Base-by-base conservation (phyloP, 2,113 vertebrate genomes). In the Ifrita kowaldi region DNA sequence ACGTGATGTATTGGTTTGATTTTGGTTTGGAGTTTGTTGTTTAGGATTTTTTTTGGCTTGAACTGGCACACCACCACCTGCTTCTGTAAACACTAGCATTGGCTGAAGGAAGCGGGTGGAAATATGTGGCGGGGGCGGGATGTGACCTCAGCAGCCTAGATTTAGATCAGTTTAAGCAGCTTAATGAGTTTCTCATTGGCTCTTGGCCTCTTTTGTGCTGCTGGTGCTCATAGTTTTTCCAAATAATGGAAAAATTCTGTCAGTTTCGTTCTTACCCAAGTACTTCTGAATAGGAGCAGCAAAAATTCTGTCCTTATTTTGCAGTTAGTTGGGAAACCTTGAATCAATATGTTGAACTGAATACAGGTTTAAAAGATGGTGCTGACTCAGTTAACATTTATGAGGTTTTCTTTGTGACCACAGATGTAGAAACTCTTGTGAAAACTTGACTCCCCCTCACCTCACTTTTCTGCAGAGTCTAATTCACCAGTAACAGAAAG, bases 141-240 rank as follows among this genome's bases (percentile, higher is more conserved):
- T 97, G 80, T 97, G 96, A 97, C 95, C 91, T 97, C 95, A 96
- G 35, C 94, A 95, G 94, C 69, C 86, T 90, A 95, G 95, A 97
- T 97, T 97, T 95, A 97, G 96, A 97, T 96, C 96, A 55, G 84
- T 95, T 97, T 97, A 96, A 97, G 94, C 96, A 95, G 96, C 95
- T 97, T 95, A 97, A 96, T 95, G 94, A 96, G 91, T 95, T 97
- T 97, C 96, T 95, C 89, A 95, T 96, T 97, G 95, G 95, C 94
- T 96, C 86, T 95, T 96, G 94, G 86, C 96, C 96, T 97, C 91
- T 83, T 96, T 96, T 96, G 94, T 96, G 91, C 89, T 87, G 69
- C 89, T 75, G 47, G 77, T 24, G 32, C 81, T 94, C 77, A 35
- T 3, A 89, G 89, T 87, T 96, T 91, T 92, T 91, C 80, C 75